Percentiles rank a stretch among this genome's conserved stretches.
Conservation (phyloP, 2,888 invertebrate genomes). For the Sturmia bella region DNA sequence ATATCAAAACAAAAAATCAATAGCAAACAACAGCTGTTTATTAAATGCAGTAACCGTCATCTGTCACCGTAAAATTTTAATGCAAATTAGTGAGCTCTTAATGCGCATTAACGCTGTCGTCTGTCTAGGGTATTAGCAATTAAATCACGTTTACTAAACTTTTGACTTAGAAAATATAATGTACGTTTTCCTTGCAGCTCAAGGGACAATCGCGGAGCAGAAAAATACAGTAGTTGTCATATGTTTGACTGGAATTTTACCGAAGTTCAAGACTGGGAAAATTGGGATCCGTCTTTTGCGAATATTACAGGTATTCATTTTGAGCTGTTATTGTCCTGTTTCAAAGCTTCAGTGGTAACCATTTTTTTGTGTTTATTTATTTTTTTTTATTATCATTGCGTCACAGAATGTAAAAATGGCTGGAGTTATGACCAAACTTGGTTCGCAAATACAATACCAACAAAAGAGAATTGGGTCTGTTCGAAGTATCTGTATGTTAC, state of each 20-base stretch:
- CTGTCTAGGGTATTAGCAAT: too few relatives aligned
- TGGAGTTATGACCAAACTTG: slow-evolving; percentile 84
- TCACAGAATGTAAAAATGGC: slow-evolving; percentile 83
- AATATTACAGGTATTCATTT: slow-evolving; percentile 75
- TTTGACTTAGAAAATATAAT: background rate
- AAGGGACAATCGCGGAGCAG: slow-evolving; percentile 79
- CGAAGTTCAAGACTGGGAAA: slow-evolving; percentile 73
- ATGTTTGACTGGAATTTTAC: slow-evolving; percentile 82
- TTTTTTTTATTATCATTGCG: slow-evolving; percentile 63
- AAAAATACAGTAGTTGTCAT: slow-evolving; percentile 81
- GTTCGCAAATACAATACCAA: slow-evolving; percentile 83
- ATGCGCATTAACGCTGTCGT: too few relatives aligned
- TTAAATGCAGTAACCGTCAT: too few relatives aligned
- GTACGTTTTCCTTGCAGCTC: slow-evolving; percentile 60
- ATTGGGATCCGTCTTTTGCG: slow-evolving; percentile 72
- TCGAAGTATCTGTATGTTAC: slow-evolving; percentile 83
- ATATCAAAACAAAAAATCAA: too few relatives aligned
- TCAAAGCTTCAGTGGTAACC: too few relatives aligned
- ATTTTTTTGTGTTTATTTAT: background rate
- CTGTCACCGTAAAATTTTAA: too few relatives aligned
- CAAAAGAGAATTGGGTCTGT: slow-evolving; percentile 84
- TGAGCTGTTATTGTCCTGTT: too few relatives aligned
- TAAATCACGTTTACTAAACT: too few relatives aligned
- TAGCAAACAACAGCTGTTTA: too few relatives aligned
- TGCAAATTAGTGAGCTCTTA: too few relatives aligned